Percentiles rank a stretch among this genome's conserved stretches.
phyloP scores from a whole-genome alignment of 2,888 invertebrate species.

The Sepiola atlantica region DNA sequence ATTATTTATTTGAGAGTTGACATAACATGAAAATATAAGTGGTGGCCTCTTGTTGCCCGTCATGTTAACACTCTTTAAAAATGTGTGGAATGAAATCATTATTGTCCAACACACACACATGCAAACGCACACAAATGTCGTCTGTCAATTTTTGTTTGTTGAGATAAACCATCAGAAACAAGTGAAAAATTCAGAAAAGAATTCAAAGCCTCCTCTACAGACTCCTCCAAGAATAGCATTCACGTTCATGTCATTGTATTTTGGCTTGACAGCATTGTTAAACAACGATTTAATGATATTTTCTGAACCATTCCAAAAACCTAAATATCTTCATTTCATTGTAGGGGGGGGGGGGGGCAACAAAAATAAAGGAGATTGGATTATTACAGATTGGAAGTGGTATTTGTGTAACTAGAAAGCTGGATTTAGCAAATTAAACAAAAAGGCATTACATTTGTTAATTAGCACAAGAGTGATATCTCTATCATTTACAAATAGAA shows the following conservation, averaged over 20 bases:
- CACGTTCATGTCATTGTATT: not conserved
- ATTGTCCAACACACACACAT: not conserved
- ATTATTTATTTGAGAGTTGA: not conserved
- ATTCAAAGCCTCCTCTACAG: not conserved
- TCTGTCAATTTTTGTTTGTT: not conserved
- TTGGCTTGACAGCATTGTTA: not conserved
- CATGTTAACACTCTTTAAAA: too few relatives aligned
- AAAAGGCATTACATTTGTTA: not conserved
- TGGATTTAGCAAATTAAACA: not conserved
- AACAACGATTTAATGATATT: not conserved
- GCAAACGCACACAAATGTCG: not conserved
- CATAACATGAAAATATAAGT: not conserved
- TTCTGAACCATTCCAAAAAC: not conserved
- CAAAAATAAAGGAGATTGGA: not conserved
- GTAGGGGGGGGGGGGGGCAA: too few relatives aligned
- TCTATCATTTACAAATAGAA: conserved; percentile 32
- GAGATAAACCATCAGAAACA: not conserved
- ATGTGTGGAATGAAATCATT: not conserved
- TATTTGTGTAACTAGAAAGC: not conserved
- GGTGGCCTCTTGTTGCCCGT: not conserved
- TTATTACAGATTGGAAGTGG: not conserved
- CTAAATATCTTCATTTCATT: not conserved
- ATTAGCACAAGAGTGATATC: not conserved
- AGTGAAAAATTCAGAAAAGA: not conserved
- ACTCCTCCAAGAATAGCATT: not conserved